Base-by-base conservation (phyloP, 2,113 vertebrate genomes). In the Dicerorhinus sumatrensis region DNA sequence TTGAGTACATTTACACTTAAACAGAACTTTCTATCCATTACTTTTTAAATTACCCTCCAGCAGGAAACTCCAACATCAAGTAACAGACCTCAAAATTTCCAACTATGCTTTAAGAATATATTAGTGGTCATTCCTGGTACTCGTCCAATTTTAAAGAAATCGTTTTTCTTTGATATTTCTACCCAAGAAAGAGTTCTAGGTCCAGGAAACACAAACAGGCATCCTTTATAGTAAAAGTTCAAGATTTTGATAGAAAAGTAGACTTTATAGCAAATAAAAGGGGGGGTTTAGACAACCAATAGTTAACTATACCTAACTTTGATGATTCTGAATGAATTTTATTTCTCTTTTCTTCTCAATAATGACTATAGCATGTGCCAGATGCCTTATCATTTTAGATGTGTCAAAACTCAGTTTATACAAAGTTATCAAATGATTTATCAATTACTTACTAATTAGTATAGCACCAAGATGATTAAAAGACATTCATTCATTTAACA, bases 21-120 rank as follows among this genome's bases (percentile, higher is more conserved):
- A 92, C 82, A 90, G 93, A 97, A 93, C 3, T 60, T 42, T 97
- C 48, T 91, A 86, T 75, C 1, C 27, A 73, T 89, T 98, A 97
- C 87, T 98, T 98, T 98, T 98, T n/a, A 8, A 93, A 86, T 98
- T 98, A 95, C 63, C 94, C 95, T 98, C 90, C 91, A 96, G 89
- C 63, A 97, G 85, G 46, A 97, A 98, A 75, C 80, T 96, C 88
- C 90, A 3, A 54, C 81, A 60, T 70, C 39, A 93, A 85, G 81
- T 65, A 95, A 82, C 6, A 92, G 88, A 79, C 36, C 82, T 89
- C 39, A 96, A 94, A 96, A 82, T 46, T 65, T 92, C 91, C 46
- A 87, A 97, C 77, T 85, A 23, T 46, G 60, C 16, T 79, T 88
- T 89, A 96, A 95, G 92, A 95, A 56, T 77, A 62, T n/a, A 85